These are phyloP conservation scores for Oostethus manadensis DNA, from an alignment of 2,113 vertebrate species.

Conservation along the genomic window DNA sequence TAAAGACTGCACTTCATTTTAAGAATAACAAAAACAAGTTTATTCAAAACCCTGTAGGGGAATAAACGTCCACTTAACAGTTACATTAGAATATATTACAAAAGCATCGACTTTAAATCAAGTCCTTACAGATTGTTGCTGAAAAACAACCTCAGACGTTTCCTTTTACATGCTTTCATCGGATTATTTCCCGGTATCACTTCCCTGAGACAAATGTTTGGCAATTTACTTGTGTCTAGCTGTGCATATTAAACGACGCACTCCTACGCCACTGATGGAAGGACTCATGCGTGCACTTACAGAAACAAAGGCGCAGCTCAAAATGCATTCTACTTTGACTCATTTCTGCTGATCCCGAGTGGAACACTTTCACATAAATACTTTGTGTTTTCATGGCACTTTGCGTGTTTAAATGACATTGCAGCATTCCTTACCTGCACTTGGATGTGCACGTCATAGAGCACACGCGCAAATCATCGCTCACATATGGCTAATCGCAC, in stretches of 20 bases:
- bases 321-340: conserved; percentile 1
- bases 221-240: conserved; percentile 20
- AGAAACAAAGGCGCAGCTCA: conserved; percentile 6
- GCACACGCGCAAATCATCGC: conserved; percentile 34
- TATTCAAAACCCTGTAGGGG: too few relatives aligned
- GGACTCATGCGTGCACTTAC: not conserved
- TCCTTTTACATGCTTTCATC: conserved; percentile 28
- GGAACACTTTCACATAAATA: not conserved
- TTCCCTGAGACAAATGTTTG: conserved; percentile 43
- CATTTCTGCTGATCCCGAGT: not conserved
- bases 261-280: conserved; percentile 19
- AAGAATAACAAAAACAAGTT: too few relatives aligned
- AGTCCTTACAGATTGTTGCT: not conserved
- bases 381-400: not conserved
- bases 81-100: too few relatives aligned
- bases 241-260: conserved; percentile 28
- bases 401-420: conserved; percentile 6
- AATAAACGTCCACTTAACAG: too few relatives aligned
- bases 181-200: conserved; percentile 25
- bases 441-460: conserved; percentile 9
- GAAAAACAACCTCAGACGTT: not conserved
- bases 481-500: conserved; percentile 51
- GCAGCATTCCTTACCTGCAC: conserved; percentile 22
- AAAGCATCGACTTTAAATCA: not conserved
- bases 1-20: too few relatives aligned